Evolutionary conservation across 1,140 invertebrate species (phyloP), one percentile per base, ranked within the genome.

Genomic region (Macrotrachela quadricornifera): DNA sequence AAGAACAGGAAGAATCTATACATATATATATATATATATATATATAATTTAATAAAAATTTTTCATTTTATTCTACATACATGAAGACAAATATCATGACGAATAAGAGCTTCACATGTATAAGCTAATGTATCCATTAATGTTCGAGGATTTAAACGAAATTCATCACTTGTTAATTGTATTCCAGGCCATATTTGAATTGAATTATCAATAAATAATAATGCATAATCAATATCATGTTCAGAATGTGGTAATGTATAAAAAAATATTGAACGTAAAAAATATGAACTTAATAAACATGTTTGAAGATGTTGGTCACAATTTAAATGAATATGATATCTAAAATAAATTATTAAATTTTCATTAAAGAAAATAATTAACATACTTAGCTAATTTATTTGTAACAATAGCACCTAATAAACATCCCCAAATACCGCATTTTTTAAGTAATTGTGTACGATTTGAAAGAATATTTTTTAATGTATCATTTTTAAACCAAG

Each of bases 401-500:
- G 65, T 60, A 9, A 68, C 49, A 10, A 69, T 58, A 13, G 62
- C 67, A n/a, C 63, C 65, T 10, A 67, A 49, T 8, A 70, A 37
- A 60, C 66, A 68, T 6, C 66, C 68, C 66, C 67, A 69, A 21
- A 70, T 56, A 13, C 68, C 68, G 62, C 66, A 70, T 45, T 60
- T 57, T 46, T 64, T 46, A 39, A 69, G 56, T 18, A 70, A 57
- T 16, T 60, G 53, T 6, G 46, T 15, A 47, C 61, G 62, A 40
- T 63, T 59, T 47, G 66, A 64, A 18, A 50, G 53, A 9, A 15
- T 3, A 17, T 36, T 12, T 30, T 51, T 51, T 30, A 17, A 10
- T 11, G 6, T 17, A 6, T 42, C 51, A 11, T 59, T 54, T 14
- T 56, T 56, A 0, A 62, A 47, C 67, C 67, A 69, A 1, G 54